Base-by-base conservation (phyloP, 2,888 invertebrate species). In the Drosophila subsilvestris region DNA sequence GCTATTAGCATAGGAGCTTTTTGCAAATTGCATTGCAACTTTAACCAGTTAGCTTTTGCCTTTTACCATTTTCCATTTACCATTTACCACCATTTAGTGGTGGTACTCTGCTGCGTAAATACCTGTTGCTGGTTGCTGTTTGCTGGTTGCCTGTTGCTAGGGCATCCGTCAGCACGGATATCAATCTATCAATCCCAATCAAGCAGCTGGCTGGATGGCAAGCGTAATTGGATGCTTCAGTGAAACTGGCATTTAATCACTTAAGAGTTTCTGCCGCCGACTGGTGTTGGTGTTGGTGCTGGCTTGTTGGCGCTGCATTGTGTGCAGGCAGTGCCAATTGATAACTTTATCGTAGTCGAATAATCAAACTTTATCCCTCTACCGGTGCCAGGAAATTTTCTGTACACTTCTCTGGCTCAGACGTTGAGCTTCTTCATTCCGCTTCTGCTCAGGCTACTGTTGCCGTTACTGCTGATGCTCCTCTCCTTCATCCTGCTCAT, bases 131-230 rank as follows among this genome's bases (percentile, higher is more conserved):
- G 14, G 22, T 17, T 27, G 53, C 20, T 22, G 43, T 25, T 29
- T 29, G 12, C 12, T 5, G 1, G 32, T 12, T 12, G 12, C 32
- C 14, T 12, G 32, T 14, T 32, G 32, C 32, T 25, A 25, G 10
- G 20, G 43, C 14, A 42, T 29, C 20, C 32, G 50, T 56, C 44
- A 37, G 32, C 57, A 37, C 32, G 17, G 20, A 10, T 43, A 60
- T 54, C 51, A 66, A 62, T 83, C 72, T 55, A 84, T 86, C 65
- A 67, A 71, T 54, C 63, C 6, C n/a, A 55, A 67, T 67, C 65
- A 56, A 29, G 57, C 43, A 7, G 32, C 18, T 69, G 56, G 56
- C 66, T 29, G 25, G 8, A 25, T 37, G 22, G 22, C 22, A 2
- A 37, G n/a, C 57, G 22, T 66, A 66, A 66, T 66, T 69, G 66